These are phyloP conservation scores for Aphelinus atriplicis DNA, from an alignment of 1,140 invertebrate species.

Conservation along the genomic window DNA sequence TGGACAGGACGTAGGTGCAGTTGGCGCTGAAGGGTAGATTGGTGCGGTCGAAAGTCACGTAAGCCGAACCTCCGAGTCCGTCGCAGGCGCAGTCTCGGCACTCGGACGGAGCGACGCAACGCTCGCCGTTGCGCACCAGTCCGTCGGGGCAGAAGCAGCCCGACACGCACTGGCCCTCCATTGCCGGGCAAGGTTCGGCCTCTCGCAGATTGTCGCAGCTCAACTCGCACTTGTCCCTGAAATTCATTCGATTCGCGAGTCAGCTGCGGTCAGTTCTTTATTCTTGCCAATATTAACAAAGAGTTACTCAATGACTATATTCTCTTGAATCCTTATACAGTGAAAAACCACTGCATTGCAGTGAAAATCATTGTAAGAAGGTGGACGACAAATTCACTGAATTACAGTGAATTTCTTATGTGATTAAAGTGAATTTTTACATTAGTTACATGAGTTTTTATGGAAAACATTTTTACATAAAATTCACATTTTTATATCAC, in stretches of 20 bases:
- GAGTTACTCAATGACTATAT: too few species aligned
- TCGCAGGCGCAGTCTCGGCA: constrained; percentile 83
- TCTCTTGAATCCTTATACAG: too few species aligned
- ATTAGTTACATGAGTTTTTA: too few species aligned
- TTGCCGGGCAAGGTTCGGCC: constrained; percentile 70
- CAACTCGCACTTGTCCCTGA: constrained; percentile 72
- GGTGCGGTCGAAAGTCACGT: constrained; percentile 77
- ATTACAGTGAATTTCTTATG: too few species aligned
- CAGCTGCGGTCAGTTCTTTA: not conserved
- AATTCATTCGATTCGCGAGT: constrained; percentile 20
- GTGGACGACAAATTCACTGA: too few species aligned
- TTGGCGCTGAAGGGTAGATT: constrained; percentile 79
- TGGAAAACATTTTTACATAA: too few species aligned
- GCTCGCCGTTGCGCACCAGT: constrained; percentile 74
- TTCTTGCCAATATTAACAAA: not conserved
- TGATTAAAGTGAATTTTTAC: too few species aligned
- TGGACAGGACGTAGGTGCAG: constrained; percentile 81
- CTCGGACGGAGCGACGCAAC: constrained; percentile 75
- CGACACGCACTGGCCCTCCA: constrained; percentile 76
- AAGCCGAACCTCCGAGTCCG: constrained; percentile 76
- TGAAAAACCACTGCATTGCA: not conserved
- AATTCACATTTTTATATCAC: too few species aligned
- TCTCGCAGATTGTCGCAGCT: constrained; percentile 73
- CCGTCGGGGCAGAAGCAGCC: constrained; percentile 88
- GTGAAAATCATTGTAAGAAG: not conserved